A percentile compares a stretch with the other conserved stretches of the same genome.
phyloP scores from a whole-genome alignment of 1,140 invertebrate genomes.

The Phocides pigmalion region DNA sequence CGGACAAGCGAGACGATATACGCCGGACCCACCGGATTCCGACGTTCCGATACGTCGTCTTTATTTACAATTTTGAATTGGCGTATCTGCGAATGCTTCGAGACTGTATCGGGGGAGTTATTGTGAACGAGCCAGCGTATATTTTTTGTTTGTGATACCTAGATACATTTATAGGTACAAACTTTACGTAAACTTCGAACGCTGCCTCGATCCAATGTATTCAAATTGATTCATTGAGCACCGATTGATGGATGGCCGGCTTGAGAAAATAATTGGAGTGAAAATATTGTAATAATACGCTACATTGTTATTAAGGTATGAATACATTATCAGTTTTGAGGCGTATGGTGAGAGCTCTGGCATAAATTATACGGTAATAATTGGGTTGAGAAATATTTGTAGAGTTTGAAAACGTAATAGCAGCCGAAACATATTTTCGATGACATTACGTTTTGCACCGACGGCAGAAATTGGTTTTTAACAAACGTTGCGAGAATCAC shows the following conservation, averaged over 20 bases:
- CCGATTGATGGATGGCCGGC: constrained; percentile 59
- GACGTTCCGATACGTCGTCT: constrained; percentile 58
- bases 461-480: no score
- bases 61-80: constrained; percentile 67
- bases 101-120: constrained; percentile 48
- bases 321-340: constrained; percentile 1
- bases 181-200: constrained; percentile 64
- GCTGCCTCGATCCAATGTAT: constrained; percentile 59
- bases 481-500: no score
- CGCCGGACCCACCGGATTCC: constrained; percentile 55
- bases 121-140: constrained; percentile 51
- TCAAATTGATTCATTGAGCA: constrained; percentile 72
- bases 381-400: neutral
- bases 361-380: neutral
- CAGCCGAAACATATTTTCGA: no score
- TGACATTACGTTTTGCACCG: no score
- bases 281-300: constrained; percentile 61
- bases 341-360: constrained; percentile 1
- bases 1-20: constrained; percentile 71
- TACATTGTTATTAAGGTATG: constrained; percentile 1
- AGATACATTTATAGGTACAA: constrained; percentile 46
- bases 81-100: constrained; percentile 50
- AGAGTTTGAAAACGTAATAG: no score
- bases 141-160: constrained; percentile 56
- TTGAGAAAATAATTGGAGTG: constrained; percentile 54